Base-by-base conservation (phyloP, 1,140 invertebrate species). In the Heliconius eleuchia region DNA sequence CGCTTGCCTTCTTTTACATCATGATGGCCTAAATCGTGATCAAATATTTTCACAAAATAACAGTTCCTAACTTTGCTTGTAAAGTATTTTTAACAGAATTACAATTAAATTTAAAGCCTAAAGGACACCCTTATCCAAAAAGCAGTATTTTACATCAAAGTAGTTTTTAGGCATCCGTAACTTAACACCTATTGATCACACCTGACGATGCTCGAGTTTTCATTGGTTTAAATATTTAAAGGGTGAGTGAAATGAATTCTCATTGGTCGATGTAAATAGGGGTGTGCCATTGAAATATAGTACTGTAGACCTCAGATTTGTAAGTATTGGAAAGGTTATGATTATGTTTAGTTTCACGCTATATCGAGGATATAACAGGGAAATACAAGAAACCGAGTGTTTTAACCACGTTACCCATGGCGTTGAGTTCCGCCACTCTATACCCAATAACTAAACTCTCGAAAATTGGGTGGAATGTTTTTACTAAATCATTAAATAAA, bases 101-200 rank as follows among this genome's bases (percentile, higher is more conserved):
- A 60, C n/a, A n/a, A 23, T n/a, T 57, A 23, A 57, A 57, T 57
- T 52, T 52, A 52, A 52, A 52, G 50, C 50, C 50, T 66, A 66
- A 66, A 66, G 13, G 23, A 66, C 19, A 46, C 76, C 76, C 70
- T 77, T 55, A 76, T 37, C 39, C 60, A 39, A 71, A 80, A 72
- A 74, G 71, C 73, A 70, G n/a, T 79, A 72, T 77, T 77, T 71
- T 71, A 74, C 71, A 79, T 71, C 79, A 55, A 70, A 76, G 52
- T 70, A 60, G 42, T 80, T 80, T 77, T 66, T 76, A 73, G 79
- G 74, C 81, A 80, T 84, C 77, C 79, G 83, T 78, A 84, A 84
- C 73, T 27, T 13, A 80, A 84, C 77, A 84, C 84, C 82, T 82
- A 86, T 86, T 83, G 80, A 85, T 82, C 84, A 85, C 88, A 90